phyloP scores from a whole-genome alignment of 2,888 invertebrate species.

The Tinea pellionella region DNA sequence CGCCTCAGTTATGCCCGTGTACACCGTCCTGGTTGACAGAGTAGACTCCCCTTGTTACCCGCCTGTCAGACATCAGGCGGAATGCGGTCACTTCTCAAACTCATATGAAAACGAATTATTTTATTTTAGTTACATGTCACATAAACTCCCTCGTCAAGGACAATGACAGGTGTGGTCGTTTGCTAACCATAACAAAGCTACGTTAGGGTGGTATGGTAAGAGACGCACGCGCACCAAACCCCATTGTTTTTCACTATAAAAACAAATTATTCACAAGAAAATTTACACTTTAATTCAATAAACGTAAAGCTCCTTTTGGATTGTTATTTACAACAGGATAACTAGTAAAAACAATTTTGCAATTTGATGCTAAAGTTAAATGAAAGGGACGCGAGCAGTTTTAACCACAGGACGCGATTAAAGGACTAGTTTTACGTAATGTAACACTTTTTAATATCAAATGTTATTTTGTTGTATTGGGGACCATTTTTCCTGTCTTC shows the following conservation, averaged over 20 bases:
- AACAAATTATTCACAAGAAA: neutral
- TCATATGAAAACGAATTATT: no score
- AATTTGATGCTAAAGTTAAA: conserved; percentile 28
- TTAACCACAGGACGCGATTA: conserved; percentile 33
- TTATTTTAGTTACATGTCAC: neutral
- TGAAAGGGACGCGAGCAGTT: conserved; percentile 35
- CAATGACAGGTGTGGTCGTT: conserved; percentile 31
- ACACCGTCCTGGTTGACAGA: no score
- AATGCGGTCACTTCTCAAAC: no score
- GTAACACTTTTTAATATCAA: neutral
- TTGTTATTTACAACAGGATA: neutral
- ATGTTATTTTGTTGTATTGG: neutral
- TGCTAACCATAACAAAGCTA: conserved; percentile 29
- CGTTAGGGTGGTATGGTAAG: conserved; percentile 10
- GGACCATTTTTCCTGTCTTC: neutral
- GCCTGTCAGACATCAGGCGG: no score
- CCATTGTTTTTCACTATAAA: conserved; percentile 7
- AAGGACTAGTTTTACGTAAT: neutral
- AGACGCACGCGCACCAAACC: conserved; percentile 39
- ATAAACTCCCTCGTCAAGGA: neutral
- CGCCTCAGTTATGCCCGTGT: no score
- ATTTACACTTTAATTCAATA: neutral
- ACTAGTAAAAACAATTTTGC: neutral
- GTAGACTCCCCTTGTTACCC: no score
- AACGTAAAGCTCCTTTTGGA: neutral